Base-by-base conservation (phyloP, 2,797 vertebrate species). In the Amniataba percoides region DNA sequence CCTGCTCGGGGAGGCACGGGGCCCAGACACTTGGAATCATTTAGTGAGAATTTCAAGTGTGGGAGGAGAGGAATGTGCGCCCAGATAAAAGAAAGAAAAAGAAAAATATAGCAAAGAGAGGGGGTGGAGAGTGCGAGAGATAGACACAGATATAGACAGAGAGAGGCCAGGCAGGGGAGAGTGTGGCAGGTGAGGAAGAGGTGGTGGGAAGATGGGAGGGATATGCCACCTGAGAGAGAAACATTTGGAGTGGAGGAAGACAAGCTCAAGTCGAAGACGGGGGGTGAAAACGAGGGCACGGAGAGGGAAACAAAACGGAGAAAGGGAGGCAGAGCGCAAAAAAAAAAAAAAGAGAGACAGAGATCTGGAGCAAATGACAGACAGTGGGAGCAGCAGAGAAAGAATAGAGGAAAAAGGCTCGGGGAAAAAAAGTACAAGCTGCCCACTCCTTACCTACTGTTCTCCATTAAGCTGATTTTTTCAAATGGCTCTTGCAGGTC, bases 11-110 rank as follows among this genome's bases (percentile, higher is more conserved):
- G 87, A 94, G 91, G 92, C 92, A 93, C 84, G 75, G 88, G 94
- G 93, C 93, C 93, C 94, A 96, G 95, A 95, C 95, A 95, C 94
- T 95, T 95, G 95, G 94, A 96, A 95, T 95, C 94, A 95, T 95
- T 95, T 95, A 94, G 94, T 93, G 94, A 94, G 92, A 94, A 91
- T 95, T 93, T 93, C 39, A 86, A 93, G 93, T 94, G 95, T 96
- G 92, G 95, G 95, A 95, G 95, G 93, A 95, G 91, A 94, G 94
- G 95, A 96, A 96, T 95, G 94, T 89, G 83, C 87, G 89, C 94
- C 94, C 93, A 94, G 93, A 95, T 95, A 95, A 95, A 95, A 93
- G 91, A 93, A 91, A 91, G 89, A 91, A 94, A 95, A 94, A 94
- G 94, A 94, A 93, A 94, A 93, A 93, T 90, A 93, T 88, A 93